Base-by-base conservation (phyloP, 2,888 invertebrate genomes). In the Teinopalpus imperialis region DNA sequence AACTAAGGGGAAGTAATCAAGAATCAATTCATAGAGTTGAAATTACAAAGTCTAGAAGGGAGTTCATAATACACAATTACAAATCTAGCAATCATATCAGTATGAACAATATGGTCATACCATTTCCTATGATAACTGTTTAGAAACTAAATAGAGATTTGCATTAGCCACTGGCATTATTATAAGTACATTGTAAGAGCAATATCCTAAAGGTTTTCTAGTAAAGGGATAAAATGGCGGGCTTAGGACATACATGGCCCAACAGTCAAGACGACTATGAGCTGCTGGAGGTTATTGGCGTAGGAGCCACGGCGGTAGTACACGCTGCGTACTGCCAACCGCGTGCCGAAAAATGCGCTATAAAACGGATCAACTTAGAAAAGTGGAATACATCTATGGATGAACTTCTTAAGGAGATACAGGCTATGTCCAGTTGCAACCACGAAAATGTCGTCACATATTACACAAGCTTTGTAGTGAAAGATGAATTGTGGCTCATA, bases 341-440 rank as follows among this genome's bases (percentile, higher is more conserved):
- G n/a, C 91, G 97, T 40, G 93, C 93, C 59, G 98, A 99, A 85
- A 96, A 95, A 90, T 98, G 98, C 89, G 99, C 99, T 73, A 98
- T 99, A 72, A 99, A 99, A 81, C 92, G 98, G 59, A 99, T 99
- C 79, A 99, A 99, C 85, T 91, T 99, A 69, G 99, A 99, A 88
- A 99, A 99, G 90, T 99, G 99, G 96, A 99, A 99, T 88, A 99
- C 99, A 6, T 98, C 98, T 55, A 99, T 99, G 95, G 99, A 99
- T 78, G 99, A 99, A 81, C 90, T 99, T 51, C 90, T 98, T 78
- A 97, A 92, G 85, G 95, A 94, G 76, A 94, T 93, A 51, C 98
- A 99, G 86, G 99, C 99, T 18, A 99, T 99, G 99, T 98, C 98
- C 48, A 97, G 98, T 59, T 99, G 99, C 83, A 96, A 98, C 76